Conservation (phyloP, 2,113 vertebrate genomes). For the Neolamprologus kungweensis region DNA sequence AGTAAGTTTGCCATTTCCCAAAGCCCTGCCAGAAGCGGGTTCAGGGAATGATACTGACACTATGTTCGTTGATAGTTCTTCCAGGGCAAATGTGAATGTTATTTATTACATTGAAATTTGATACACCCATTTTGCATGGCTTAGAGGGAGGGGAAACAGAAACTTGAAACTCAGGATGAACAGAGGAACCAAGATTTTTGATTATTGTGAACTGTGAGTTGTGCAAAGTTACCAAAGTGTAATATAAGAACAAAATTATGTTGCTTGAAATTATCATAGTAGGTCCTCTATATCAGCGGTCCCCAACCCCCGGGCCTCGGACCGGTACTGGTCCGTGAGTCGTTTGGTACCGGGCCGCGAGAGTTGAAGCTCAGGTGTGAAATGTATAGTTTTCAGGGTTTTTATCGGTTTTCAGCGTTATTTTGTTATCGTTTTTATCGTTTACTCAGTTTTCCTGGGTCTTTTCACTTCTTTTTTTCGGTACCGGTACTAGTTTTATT, state of each 20-base stretch:
- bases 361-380: no score
- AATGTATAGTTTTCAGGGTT: no score
- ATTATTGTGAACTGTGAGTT: background rate
- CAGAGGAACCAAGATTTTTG: background rate
- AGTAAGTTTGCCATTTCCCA: background rate
- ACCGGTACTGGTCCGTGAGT: no score
- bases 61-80: background rate
- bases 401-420: no score
- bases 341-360: accelerated
- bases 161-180: background rate
- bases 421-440: no score
- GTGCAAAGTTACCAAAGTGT: accelerated
- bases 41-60: background rate
- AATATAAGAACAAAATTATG: background rate
- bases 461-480: no score
- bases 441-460: accelerated
- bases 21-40: background rate
- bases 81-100: background rate
- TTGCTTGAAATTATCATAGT: background rate
- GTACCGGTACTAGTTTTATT: no score
- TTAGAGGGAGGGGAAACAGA: background rate
- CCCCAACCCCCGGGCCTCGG: no score
- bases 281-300: background rate
- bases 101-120: background rate
- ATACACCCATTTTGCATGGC: background rate